phyloP scores from a whole-genome alignment of 2,797 vertebrate species.

The Alcedo quadribrachys region DNA sequence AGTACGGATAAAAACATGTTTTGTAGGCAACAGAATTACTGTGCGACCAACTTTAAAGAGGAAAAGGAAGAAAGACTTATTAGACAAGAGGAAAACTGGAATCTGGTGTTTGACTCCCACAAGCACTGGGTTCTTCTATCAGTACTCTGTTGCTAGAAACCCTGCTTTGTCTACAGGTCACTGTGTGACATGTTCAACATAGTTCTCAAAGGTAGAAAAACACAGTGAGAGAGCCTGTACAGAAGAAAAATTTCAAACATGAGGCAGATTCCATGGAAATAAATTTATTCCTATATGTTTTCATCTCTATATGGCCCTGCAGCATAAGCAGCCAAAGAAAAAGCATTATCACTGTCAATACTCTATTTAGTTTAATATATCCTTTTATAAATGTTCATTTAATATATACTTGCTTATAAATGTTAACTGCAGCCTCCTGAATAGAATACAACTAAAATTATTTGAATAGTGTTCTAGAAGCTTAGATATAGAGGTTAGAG shows the following conservation, averaged over 20 bases:
- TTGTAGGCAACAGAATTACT: no score
- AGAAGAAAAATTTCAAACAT: neutral
- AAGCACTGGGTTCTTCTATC: neutral
- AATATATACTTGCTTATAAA: neutral
- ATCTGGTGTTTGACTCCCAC: neutral
- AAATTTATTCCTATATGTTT: neutral
- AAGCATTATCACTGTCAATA: neutral
- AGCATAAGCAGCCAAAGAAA: neutral
- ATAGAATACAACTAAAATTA: neutral
- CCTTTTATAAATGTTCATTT: neutral
- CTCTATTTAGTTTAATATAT: neutral
- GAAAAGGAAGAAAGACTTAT: no score
- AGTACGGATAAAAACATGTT: no score
- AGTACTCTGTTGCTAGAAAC: neutral
- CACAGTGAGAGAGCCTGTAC: neutral
- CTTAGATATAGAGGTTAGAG: neutral
- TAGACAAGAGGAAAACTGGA: neutral
- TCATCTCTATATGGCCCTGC: neutral
- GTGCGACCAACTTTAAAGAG: no score
- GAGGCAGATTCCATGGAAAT: neutral
- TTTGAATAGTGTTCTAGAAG: neutral
- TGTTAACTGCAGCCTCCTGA: neutral
- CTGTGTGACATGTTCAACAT: neutral
- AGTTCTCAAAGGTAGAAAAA: neutral
- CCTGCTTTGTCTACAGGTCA: neutral